Conservation (phyloP, 2,797 vertebrate species). For the Chrysolophus pictus region DNA sequence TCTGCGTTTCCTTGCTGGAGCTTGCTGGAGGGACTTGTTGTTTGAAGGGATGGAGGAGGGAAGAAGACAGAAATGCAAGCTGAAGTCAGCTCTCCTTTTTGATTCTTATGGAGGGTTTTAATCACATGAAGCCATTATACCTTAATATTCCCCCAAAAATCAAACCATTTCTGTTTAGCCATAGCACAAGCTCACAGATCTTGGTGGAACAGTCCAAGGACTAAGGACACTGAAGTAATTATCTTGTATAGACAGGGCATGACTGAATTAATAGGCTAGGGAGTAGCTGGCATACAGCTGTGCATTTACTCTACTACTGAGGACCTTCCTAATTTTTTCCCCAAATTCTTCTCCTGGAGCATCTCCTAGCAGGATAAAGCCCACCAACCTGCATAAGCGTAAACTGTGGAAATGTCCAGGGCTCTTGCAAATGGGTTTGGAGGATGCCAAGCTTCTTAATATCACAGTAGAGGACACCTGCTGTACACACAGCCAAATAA, state of each 20-base stretch:
- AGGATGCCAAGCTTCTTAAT: background rate
- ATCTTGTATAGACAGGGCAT: background rate
- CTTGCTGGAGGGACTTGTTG: background rate
- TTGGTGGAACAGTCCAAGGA: background rate
- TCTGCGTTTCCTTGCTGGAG: background rate
- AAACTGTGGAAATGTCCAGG: background rate
- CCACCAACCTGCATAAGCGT: rapidly evolving
- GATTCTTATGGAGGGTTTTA: background rate
- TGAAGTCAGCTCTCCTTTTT: background rate
- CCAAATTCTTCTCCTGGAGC: background rate
- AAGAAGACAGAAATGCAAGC: background rate
- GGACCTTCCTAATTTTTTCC: background rate
- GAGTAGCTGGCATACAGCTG: background rate
- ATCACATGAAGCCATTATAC: background rate
- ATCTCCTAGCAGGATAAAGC: background rate
- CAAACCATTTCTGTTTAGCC: background rate
- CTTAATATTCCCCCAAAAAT: background rate
- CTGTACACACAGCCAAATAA: background rate
- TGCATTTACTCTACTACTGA: background rate
- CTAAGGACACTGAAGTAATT: background rate
- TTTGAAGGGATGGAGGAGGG: background rate
- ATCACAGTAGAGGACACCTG: background rate
- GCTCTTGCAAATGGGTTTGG: background rate
- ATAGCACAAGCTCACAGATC: background rate
- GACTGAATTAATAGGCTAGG: background rate